Evolutionary conservation across 2,888 invertebrate genomes (phyloP), one percentile per base, ranked within the genome.

Genomic region (Diarsia mendica): DNA sequence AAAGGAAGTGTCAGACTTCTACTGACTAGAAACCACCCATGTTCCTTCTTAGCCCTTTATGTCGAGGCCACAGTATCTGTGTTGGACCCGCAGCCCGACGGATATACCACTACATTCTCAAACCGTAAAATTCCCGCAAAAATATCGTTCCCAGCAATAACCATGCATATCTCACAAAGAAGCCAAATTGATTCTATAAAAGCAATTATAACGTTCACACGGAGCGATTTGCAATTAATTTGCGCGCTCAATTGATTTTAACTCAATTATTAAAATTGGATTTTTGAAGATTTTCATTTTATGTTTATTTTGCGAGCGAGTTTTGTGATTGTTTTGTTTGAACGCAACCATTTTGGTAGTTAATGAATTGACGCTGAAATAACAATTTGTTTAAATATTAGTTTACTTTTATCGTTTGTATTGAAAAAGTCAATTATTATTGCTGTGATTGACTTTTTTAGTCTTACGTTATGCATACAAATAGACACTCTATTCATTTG

Each of bases 131-230:
- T 33, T 61, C 53, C 23, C 76, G 63, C 53, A 76, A 72, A 71
- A 61, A 63, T 64, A 72, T 64, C 77, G 67, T 73, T 68, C 18
- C 58, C 18, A 20, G 4, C 13, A 64, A 77, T 73, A 77, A 48
- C 69, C 67, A 18, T 61, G 33, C 61, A 77, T 67, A 28, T n/a
- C 23, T 71, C 68, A 73, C 82, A 82, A 77, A 73, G 72, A 48
- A 73, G 63, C 55, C 44, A 80, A 82, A 78, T 85, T 72, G 70
- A 79, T 83, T 87, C 72, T 72, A 85, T 85, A 78, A 80, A 87
- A 85, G 49, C 88, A 87, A 86, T 87, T 85, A 83, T 80, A 83
- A 75, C 70, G 67, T 77, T 88, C 83, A 78, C 86, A 76, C 88
- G 69, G 20, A 70, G n/a, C 75, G 72, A 75, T 85, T 80, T 77